Evolutionary conservation across 2,113 vertebrate genomes (phyloP).

Genomic region (Oryctolagus cuniculus): DNA sequence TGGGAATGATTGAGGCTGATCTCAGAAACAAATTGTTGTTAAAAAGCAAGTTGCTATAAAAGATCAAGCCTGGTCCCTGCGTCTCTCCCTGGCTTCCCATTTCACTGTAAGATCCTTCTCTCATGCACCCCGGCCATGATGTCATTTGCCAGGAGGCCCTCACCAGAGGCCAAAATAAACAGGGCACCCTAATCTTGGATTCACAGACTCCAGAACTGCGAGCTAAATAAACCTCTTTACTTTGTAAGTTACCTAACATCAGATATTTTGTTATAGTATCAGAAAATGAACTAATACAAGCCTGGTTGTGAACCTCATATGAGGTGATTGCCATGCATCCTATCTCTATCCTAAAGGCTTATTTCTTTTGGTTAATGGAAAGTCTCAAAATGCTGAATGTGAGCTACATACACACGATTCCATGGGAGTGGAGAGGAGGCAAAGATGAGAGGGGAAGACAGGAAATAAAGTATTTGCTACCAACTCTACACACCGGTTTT

Average conservation of each 20-base stretch:
- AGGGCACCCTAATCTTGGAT: background rate
- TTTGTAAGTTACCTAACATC: background rate
- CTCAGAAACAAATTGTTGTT: background rate
- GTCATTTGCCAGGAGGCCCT: background rate
- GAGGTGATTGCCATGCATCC: background rate
- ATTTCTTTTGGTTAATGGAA: background rate
- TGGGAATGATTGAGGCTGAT: background rate
- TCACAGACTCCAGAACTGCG: background rate
- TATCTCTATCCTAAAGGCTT: background rate
- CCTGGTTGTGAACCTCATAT: background rate
- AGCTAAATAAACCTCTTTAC: background rate
- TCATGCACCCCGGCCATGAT: background rate
- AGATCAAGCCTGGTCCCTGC: background rate
- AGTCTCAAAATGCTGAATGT: background rate
- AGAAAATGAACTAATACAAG: background rate
- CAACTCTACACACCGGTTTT: background rate
- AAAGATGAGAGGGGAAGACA: background rate
- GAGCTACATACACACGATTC: background rate
- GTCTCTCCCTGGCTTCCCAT: background rate
- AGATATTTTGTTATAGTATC: background rate
- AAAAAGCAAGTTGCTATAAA: background rate
- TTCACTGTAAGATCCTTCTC: background rate
- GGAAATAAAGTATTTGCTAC: background rate
- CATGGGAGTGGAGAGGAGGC: background rate
- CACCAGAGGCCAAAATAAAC: background rate